A percentile compares a stretch with the other conserved stretches of the same genome.
These are phyloP conservation scores for Dynastes maya DNA, from an alignment of 2,888 invertebrate genomes.

Conservation along the genomic window DNA sequence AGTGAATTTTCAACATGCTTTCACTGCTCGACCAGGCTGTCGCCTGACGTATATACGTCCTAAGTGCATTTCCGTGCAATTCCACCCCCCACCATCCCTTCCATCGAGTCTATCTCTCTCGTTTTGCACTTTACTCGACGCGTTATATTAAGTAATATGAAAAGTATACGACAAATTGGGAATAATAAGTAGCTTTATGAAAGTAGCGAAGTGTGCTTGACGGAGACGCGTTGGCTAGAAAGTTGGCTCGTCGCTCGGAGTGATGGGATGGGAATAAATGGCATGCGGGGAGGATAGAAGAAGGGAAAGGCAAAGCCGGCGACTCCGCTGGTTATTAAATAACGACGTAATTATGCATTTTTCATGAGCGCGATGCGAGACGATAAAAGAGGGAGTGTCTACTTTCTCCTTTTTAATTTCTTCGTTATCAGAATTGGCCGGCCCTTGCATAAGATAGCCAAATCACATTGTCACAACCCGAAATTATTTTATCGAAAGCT, in stretches of 20 bases:
- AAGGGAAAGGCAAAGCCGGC: background rate
- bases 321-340: slow-evolving; percentile 1
- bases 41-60: slow-evolving; percentile 14
- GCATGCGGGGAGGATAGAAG: background rate
- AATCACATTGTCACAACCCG: too few species aligned
- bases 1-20: slow-evolving; percentile 27
- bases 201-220: slow-evolving; percentile 29
- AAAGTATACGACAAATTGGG: slow-evolving; percentile 53
- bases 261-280: background rate
- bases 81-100: background rate
- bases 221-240: background rate
- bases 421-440: too few species aligned
- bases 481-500: too few species aligned
- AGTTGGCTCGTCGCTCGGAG: background rate
- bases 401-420: too few species aligned
- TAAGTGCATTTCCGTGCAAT: slow-evolving; percentile 51
- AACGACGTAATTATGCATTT: slow-evolving; percentile 34
- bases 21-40: background rate
- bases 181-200: slow-evolving; percentile 52
- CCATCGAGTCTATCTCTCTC: background rate
- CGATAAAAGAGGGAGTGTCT: too few species aligned
- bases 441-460: too few species aligned
- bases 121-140: too few species aligned
- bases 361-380: slow-evolving; percentile 7
- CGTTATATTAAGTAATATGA: slow-evolving; percentile 53